Evolutionary conservation across 1,140 invertebrate genomes (phyloP), one percentile per base, ranked within the genome.

Genomic region (Zaprionus inermis): DNA sequence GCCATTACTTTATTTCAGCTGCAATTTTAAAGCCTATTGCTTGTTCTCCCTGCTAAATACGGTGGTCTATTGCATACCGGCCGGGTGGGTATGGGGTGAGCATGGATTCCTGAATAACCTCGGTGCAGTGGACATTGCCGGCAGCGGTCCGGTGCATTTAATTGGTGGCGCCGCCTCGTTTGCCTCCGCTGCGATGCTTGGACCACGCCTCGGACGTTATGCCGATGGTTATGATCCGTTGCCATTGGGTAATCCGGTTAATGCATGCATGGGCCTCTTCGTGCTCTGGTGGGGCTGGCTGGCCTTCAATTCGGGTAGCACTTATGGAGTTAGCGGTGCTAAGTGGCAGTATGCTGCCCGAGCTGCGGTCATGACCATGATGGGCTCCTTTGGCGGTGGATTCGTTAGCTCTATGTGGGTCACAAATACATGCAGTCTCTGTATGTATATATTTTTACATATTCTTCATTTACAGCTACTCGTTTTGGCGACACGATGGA

Each of bases 211-310:
- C n/a, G 97, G 97, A 0, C 93, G 98, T 30, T 98, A 98, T 85
- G 96, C 97, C 20, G 93, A 95, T 51, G 96, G 96, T 1, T 94
- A 94, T 5, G 94, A 94, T 10, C 95, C 97, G 0, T 83, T 97
- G 20, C 96, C 97, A 0, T 93, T 98, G 74, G 97, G 97, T 0
- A 96, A 96, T 86, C 97, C 98, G 0, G 97, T 98, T 0, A 98
- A 98, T 86, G 97, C 97, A 7, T 95, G 98, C 28, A 95, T 98
- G 94, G 98, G 98, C 0, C 94, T 98, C 0, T 98, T 98, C 88
- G 97, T 98, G 28, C 93, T 98, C 5, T 99, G 98, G 97, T 98
- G 97, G 91, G 97, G 97, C 0, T 98, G 97, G 97, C 92, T 98
- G 41, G 97, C 97, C 3, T 98, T 98, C 83, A 98, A 98, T 92